Percentiles rank a stretch among this genome's conserved stretches.
These are phyloP conservation scores for Phymorhynchus buccinoides DNA, from an alignment of 1,140 invertebrate genomes.

Conservation along the genomic window DNA sequence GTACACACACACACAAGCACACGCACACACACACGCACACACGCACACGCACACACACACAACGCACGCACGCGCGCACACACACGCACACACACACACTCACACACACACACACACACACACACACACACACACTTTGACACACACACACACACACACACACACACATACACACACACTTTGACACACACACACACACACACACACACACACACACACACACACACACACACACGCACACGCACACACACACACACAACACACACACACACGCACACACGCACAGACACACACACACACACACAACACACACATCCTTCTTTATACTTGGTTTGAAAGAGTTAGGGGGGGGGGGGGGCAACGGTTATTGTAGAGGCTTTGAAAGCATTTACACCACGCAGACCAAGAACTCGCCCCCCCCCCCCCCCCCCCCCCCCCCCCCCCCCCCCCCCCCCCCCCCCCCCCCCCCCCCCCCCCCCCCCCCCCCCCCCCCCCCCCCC, in stretches of 20 bases:
- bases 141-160: constrained; percentile 11
- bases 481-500: too few relatives aligned
- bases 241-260: background rate
- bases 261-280: constrained; percentile 5
- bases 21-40: background rate
- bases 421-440: too few relatives aligned
- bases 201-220: constrained; percentile 5
- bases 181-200: background rate
- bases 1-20: background rate
- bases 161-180: background rate
- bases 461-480: too few relatives aligned
- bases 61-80: background rate
- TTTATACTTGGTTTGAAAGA: too few relatives aligned
- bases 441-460: too few relatives aligned
- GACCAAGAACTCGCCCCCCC: too few relatives aligned
- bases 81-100: background rate
- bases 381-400: too few relatives aligned
- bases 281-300: constrained; percentile 3
- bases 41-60: background rate
- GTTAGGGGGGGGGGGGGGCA: too few relatives aligned
- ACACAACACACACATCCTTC: background rate
- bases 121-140: too few relatives aligned
- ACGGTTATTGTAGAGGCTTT: too few relatives aligned
- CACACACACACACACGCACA: background rate
- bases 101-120: too few relatives aligned